These are phyloP conservation scores for Rhagophthalmus giganteus DNA, from an alignment of 2,888 invertebrate genomes.

Conservation along the genomic window DNA sequence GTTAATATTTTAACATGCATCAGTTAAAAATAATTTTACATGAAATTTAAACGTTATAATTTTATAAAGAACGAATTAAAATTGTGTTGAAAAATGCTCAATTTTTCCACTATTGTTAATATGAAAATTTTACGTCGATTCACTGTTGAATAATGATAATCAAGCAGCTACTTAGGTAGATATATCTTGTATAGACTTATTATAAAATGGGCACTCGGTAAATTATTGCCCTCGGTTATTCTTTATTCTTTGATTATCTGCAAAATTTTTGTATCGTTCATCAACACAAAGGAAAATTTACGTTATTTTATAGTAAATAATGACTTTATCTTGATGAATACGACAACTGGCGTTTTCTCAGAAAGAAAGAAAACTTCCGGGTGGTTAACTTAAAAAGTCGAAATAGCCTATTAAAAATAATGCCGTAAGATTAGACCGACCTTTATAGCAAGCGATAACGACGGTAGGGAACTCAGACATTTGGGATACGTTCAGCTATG, in stretches of 20 bases:
- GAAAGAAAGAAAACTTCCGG: constrained; percentile 25
- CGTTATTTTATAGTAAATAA: constrained; percentile 4
- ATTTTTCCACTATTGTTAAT: too few species aligned
- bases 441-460: constrained; percentile 27
- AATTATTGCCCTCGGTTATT: background rate
- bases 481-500: constrained; percentile 27
- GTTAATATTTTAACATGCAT: too few species aligned
- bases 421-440: constrained; percentile 28
- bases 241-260: background rate
- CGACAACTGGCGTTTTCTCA: constrained; percentile 15
- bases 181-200: background rate
- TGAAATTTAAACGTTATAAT: too few species aligned
- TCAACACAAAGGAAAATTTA: constrained; percentile 5
- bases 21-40: too few species aligned
- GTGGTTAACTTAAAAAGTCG: constrained; percentile 28
- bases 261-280: constrained; percentile 1
- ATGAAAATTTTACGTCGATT: too few species aligned
- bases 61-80: too few species aligned
- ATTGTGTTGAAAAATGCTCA: too few species aligned
- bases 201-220: background rate
- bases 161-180: background rate
- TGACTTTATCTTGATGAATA: constrained; percentile 20
- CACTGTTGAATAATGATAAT: background rate
- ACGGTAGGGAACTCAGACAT: constrained; percentile 15
- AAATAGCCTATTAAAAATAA: constrained; percentile 31